Evolutionary conservation across 1,140 invertebrate genomes (phyloP), one percentile per base, ranked within the genome.

Genomic region (Drosophila asahinai): DNA sequence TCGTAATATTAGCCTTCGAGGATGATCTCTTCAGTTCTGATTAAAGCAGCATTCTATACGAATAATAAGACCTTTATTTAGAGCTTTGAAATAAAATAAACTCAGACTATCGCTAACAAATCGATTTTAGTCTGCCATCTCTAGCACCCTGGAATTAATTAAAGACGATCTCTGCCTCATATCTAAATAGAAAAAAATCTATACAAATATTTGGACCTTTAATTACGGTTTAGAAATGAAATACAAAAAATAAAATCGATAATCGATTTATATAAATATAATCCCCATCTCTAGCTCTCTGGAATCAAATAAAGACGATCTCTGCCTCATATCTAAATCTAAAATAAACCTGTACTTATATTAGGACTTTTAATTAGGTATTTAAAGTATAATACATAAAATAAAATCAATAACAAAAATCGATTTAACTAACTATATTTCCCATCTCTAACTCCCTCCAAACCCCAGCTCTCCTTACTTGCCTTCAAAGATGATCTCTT

Each of bases 401-500:
- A 6, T 2, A n/a, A 42, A n/a, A n/a, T n/a, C 40, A 5, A 42
- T 42, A 42, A 5, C 17, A 47, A 19, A 47, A 19, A 47, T 47
- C 43, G n/a, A 19, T 4, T 4, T 9, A 19, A 19, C 5, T 14
- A 11, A 17, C 22, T 9, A 19, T 47, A 8, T 19, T 27, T 1
- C 9, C 12, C 61, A 75, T 74, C 58, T 27, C 70, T 6, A 55
- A 42, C 57, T 45, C 22, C 45, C 9, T 38, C 36, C 36, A 36
- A 81, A 66, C 36, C 36, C 30, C 15, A 49, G 17, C 62, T 43
- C 33, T 19, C 30, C 47, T 58, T 59, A 59, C 17, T 42, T 54
- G 60, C 80, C 33, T 74, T 33, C 63, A 14, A 55, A 64, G 77
- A 77, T 73, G 58, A 72, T 67, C 67, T 74, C 40, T n/a, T 33